Percentiles rank a stretch among this genome's conserved stretches.
Evolutionary conservation across 2,888 invertebrate genomes (phyloP).

Genomic region (Bursaphelenchus okinawaensis): DNA sequence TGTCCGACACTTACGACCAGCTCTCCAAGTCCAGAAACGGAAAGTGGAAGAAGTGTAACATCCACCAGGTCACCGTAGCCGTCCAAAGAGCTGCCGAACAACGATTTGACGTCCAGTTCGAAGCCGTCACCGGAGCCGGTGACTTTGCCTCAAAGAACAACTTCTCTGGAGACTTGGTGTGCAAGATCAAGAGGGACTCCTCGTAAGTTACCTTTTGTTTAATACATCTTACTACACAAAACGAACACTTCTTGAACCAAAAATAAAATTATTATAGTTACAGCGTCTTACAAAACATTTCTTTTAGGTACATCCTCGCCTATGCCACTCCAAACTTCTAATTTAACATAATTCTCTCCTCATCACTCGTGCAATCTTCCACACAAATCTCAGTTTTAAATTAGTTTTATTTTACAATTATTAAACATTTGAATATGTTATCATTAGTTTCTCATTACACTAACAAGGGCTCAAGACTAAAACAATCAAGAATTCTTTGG

Average conservation of each 20-base stretch:
- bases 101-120: constrained; percentile 15
- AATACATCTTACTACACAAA: no score
- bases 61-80: constrained; percentile 13
- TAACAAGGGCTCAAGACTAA: no score
- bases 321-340: constrained; percentile 8
- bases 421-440: no score
- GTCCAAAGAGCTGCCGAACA: constrained; percentile 11
- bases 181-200: constrained; percentile 29
- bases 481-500: no score
- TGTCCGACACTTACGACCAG: constrained; percentile 27
- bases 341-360: not conserved
- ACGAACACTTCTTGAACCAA: not conserved
- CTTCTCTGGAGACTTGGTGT: constrained; percentile 21
- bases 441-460: no score
- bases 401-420: no score
- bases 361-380: not conserved
- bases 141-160: constrained; percentile 22
- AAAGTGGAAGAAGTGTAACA: constrained; percentile 26
- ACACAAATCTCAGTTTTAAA: no score
- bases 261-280: no score
- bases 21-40: constrained; percentile 24
- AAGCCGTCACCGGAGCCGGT: constrained; percentile 16
- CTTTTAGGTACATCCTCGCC: constrained; percentile 21
- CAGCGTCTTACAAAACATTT: no score
- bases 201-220: constrained; percentile 17